Conservation (phyloP, 1,140 invertebrate genomes). For the Marisa cornuarietis region DNA sequence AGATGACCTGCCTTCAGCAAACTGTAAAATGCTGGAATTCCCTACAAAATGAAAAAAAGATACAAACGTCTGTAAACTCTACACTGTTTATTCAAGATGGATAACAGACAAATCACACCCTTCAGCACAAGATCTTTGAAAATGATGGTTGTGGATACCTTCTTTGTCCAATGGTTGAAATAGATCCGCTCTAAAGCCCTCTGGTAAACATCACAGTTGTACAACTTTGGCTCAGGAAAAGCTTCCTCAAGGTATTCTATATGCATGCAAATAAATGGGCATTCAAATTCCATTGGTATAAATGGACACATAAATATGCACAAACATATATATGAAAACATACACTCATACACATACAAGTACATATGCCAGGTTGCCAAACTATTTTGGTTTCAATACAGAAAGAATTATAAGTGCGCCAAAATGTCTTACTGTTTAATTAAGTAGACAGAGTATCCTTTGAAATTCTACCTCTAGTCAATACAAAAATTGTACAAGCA, state of each 20-base stretch:
- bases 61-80: not conserved
- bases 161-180: slow-evolving; percentile 38
- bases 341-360: not conserved
- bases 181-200: slow-evolving; percentile 33
- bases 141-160: slow-evolving; percentile 19
- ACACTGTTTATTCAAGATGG: not conserved
- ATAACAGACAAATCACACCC: not conserved
- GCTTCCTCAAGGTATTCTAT: slow-evolving; percentile 83
- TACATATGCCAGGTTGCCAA: too few relatives aligned
- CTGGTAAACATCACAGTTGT: slow-evolving; percentile 18
- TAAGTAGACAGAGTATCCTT: too few relatives aligned
- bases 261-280: not conserved
- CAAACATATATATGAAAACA: not conserved
- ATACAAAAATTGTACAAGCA: too few relatives aligned
- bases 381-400: not conserved
- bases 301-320: not conserved
- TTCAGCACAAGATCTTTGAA: not conserved
- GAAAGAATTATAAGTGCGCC: not conserved
- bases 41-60: slow-evolving; percentile 19
- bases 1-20: slow-evolving; percentile 24
- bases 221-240: slow-evolving; percentile 68
- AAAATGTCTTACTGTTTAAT: not conserved
- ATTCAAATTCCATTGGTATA: not conserved
- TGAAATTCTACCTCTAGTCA: too few relatives aligned
- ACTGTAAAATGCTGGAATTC: slow-evolving; percentile 37